Percentiles rank a stretch among this genome's conserved stretches.
These are phyloP conservation scores for Bursaphelenchus mucronatus DNA, from an alignment of 1,140 invertebrate species.

Conservation along the genomic window DNA sequence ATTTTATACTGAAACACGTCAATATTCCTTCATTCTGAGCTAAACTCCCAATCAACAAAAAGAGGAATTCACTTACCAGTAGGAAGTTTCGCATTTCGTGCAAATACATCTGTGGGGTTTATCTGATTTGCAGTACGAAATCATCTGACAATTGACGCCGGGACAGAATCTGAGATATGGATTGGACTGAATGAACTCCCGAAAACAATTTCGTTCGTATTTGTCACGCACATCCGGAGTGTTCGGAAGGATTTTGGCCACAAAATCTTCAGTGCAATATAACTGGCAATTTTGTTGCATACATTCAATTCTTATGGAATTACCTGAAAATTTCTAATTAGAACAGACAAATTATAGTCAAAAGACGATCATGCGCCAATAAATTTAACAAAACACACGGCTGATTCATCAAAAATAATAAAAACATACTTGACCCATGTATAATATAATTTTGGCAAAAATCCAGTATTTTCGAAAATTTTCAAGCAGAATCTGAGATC, in stretches of 20 bases:
- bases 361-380: not conserved
- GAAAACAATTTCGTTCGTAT: slow-evolving; percentile 89
- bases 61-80: slow-evolving; percentile 69
- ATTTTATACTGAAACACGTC: slow-evolving; percentile 70
- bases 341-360: not conserved
- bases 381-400: not conserved
- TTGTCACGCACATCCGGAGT: slow-evolving; percentile 72
- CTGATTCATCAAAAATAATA: not conserved
- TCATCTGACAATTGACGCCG: slow-evolving; percentile 86
- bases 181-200: slow-evolving; percentile 81
- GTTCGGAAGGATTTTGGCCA: slow-evolving; percentile 75
- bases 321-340: slow-evolving; percentile 14
- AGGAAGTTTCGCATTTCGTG: slow-evolving; percentile 72
- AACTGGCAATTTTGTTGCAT: slow-evolving; percentile 90
- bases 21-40: slow-evolving; percentile 13
- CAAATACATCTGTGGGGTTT: slow-evolving; percentile 77
- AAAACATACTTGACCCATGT: slow-evolving; percentile 2
- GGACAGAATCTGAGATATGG: slow-evolving; percentile 76
- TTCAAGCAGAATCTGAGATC: not conserved
- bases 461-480: not conserved
- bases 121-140: slow-evolving; percentile 73
- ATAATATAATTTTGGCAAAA: slow-evolving; percentile 9
- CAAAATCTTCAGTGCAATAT: slow-evolving; percentile 88
- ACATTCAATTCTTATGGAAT: slow-evolving; percentile 72
- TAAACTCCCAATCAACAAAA: slow-evolving; percentile 2